phyloP scores from a whole-genome alignment of 2,888 invertebrate species.

The Ecliptopera silaceata region DNA sequence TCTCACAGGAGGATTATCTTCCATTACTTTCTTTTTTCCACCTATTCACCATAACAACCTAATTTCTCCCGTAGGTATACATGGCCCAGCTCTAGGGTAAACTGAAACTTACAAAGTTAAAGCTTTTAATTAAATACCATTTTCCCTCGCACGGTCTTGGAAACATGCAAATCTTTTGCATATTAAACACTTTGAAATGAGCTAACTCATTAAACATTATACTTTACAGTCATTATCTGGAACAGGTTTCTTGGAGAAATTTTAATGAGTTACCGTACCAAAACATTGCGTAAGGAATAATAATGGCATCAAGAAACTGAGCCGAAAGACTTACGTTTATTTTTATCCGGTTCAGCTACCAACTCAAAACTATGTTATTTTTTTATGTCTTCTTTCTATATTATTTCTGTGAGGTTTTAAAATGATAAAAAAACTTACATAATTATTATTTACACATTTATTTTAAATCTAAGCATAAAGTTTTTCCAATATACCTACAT shows the following conservation, averaged over 20 bases:
- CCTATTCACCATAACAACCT: not conserved
- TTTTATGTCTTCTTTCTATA: too few species aligned
- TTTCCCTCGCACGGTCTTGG: conserved; percentile 14
- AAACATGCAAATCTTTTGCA: conserved; percentile 17
- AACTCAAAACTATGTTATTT: too few species aligned
- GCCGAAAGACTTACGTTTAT: not conserved
- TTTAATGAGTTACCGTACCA: not conserved
- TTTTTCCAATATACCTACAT: too few species aligned
- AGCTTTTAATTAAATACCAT: conserved; percentile 18
- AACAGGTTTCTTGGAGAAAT: not conserved
- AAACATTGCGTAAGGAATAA: not conserved
- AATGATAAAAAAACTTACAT: too few species aligned
- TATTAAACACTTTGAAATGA: conserved; percentile 12
- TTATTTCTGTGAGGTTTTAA: too few species aligned
- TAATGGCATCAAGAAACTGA: not conserved
- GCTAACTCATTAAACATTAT: not conserved
- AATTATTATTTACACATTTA: too few species aligned
- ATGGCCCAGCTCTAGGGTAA: not conserved
- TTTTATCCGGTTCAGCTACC: too few species aligned
- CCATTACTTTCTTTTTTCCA: too few species aligned
- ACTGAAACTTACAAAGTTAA: conserved; percentile 17
- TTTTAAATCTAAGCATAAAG: too few species aligned
- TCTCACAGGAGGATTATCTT: too few species aligned
- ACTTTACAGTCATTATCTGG: not conserved
- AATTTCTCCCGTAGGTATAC: conserved; percentile 5